Base-by-base conservation (phyloP, 1,140 invertebrate species). In the Parasteatoda tepidariorum region DNA sequence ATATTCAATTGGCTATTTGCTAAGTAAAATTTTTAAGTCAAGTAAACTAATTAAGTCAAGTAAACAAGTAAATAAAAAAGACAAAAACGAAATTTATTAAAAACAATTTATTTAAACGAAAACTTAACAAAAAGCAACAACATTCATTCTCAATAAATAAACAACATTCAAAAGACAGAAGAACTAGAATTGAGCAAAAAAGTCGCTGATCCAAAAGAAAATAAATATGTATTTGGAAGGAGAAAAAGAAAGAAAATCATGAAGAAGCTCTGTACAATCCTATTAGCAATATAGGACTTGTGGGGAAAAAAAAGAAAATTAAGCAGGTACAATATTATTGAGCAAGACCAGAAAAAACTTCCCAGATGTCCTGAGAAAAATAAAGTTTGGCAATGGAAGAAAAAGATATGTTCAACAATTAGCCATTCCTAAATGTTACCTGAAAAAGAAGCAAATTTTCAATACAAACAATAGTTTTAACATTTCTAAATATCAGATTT, bases 111-210 rank as follows among this genome's bases (percentile, higher is more conserved):
- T 61, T 75, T 61, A 15, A 59, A 55, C 70, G 41, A 31, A 75
- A 75, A 75, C 73, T 59, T 75, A 75, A 75, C 73, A n/a, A 75
- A 75, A 38, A 7, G 73, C 73, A 61, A 61, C 28, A 71, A 73
- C n/a, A 73, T 61, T 33, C 13, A 38, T 13, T 38, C 38, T 75
- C 57, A 75, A 75, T 75, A 75, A 75, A 75, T 75, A n/a, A n/a
- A 75, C 18, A 41, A 75, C 73, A 75, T 38, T 41, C 33, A 75
- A 62, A 26, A 26, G 55, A 61, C 57, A n/a, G n/a, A n/a, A n/a
- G n/a, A n/a, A n/a, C n/a, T n/a, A n/a, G n/a, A n/a, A n/a, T n/a
- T n/a, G n/a, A n/a, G n/a, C n/a, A n/a, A n/a, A n/a, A n/a, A n/a
- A n/a, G n/a, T n/a, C n/a, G n/a, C n/a, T n/a, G n/a, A n/a, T n/a